phyloP scores from a whole-genome alignment of 2,888 invertebrate species.

The Ctena decussata region DNA sequence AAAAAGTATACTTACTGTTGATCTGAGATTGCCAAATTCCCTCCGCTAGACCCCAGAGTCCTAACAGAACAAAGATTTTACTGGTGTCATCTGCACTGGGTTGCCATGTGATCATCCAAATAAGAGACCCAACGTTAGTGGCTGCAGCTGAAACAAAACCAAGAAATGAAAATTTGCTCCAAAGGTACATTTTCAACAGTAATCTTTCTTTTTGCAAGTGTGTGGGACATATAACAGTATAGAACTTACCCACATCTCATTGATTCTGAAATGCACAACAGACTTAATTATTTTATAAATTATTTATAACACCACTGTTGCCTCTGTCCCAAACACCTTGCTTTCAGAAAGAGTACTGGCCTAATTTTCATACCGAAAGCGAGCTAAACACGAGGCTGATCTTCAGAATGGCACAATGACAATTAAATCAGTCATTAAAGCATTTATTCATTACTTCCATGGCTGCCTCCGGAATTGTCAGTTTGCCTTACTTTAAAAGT shows the following conservation, averaged over 20 bases:
- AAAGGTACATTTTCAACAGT: neutral
- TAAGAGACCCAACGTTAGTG: slow-evolving; percentile 74
- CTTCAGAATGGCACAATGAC: too few relatives aligned
- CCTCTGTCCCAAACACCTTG: too few relatives aligned
- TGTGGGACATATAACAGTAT: neutral
- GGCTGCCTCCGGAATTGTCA: too few relatives aligned
- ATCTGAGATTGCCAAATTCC: slow-evolving; percentile 85
- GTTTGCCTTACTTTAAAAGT: too few relatives aligned
- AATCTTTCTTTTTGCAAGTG: neutral
- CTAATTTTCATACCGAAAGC: too few relatives aligned
- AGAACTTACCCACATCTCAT: neutral
- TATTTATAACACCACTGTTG: too few relatives aligned
- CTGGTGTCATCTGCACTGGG: slow-evolving; percentile 70
- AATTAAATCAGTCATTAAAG: too few relatives aligned
- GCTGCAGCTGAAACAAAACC: slow-evolving; percentile 72
- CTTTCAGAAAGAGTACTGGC: too few relatives aligned
- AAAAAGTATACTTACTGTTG: slow-evolving; percentile 79
- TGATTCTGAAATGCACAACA: too few relatives aligned
- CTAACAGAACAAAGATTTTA: slow-evolving; percentile 78
- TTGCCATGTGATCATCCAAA: slow-evolving; percentile 80
- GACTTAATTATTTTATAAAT: too few relatives aligned
- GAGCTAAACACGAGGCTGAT: too few relatives aligned
- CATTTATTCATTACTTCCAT: too few relatives aligned
- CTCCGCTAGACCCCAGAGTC: slow-evolving; percentile 83
- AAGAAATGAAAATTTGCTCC: neutral